Conservation (phyloP, 2,888 invertebrate genomes). For the Pogonocherus hispidulus region DNA sequence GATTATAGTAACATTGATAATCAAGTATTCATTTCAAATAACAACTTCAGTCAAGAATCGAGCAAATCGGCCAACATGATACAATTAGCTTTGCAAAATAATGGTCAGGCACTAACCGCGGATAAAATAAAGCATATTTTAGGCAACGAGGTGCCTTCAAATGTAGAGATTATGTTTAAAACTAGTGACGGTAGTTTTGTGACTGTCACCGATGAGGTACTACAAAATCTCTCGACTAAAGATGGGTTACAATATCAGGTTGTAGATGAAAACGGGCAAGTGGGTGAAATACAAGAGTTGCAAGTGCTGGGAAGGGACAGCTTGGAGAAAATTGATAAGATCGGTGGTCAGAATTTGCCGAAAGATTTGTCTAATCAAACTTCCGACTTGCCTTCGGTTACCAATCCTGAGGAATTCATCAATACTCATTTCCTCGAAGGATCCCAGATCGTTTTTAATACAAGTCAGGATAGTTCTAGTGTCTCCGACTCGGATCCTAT, state of each 20-base stretch:
- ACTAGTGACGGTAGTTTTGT: slow-evolving; percentile 77
- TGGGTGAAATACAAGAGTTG: slow-evolving; percentile 64
- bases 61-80: slow-evolving; percentile 41
- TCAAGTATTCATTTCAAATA: slow-evolving; percentile 46
- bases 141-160: slow-evolving; percentile 65
- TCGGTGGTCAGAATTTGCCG: slow-evolving; percentile 12
- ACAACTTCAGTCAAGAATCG: slow-evolving; percentile 41
- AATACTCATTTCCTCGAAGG: slow-evolving; percentile 16
- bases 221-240: slow-evolving; percentile 66
- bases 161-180: slow-evolving; percentile 74
- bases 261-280: slow-evolving; percentile 64
- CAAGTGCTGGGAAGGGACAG: slow-evolving; percentile 45
- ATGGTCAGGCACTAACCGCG: slow-evolving; percentile 52
- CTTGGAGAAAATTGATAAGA: slow-evolving; percentile 45
- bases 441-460: slow-evolving; percentile 12
- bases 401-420: slow-evolving; percentile 15
- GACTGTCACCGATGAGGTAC: slow-evolving; percentile 76
- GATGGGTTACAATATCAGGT: slow-evolving; percentile 58
- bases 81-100: slow-evolving; percentile 47
- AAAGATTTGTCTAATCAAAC: slow-evolving; percentile 21
- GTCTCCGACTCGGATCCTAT: background rate
- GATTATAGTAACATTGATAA: slow-evolving; percentile 41
- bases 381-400: slow-evolving; percentile 8
- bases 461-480: background rate
- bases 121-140: slow-evolving; percentile 64